Conservation (phyloP, 2,113 vertebrate species). For the Gorilla gorilla region DNA sequence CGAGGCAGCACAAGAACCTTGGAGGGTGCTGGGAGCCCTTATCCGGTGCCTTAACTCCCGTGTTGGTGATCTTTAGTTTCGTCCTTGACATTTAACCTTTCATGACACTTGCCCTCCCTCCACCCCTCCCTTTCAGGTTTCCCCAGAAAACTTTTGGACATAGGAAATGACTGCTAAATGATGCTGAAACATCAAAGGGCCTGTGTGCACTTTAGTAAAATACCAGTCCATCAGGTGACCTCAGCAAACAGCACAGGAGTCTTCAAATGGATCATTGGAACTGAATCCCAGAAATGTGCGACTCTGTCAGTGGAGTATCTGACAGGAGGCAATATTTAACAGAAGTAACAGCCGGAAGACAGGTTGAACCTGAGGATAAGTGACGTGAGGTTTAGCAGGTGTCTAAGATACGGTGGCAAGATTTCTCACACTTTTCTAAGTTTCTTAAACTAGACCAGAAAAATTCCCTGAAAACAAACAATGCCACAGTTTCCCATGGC, state of each 20-base stretch:
- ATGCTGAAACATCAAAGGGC: background rate
- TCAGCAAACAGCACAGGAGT: background rate
- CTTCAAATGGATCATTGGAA: background rate
- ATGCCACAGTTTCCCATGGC: background rate
- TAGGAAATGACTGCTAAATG: background rate
- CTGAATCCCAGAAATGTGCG: background rate
- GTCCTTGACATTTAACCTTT: background rate
- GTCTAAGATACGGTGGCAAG: background rate
- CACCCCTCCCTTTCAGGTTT: background rate
- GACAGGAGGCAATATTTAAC: background rate
- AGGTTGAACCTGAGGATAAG: background rate
- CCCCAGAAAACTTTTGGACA: no score
- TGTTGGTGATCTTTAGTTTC: background rate
- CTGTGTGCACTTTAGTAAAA: background rate
- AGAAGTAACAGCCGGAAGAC: background rate
- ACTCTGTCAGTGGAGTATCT: background rate
- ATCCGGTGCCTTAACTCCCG: background rate
- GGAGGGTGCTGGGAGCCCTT: background rate
- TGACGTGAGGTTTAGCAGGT: background rate
- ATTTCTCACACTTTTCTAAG: background rate
- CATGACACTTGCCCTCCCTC: background rate
- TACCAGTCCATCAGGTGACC: background rate
- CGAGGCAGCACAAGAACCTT: background rate
- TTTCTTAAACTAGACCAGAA: background rate
- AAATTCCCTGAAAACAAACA: background rate